Percentiles rank a stretch among this genome's conserved stretches.
phyloP scores from a whole-genome alignment of 2,113 vertebrate genomes.

The Acrocephalus arundinaceus region DNA sequence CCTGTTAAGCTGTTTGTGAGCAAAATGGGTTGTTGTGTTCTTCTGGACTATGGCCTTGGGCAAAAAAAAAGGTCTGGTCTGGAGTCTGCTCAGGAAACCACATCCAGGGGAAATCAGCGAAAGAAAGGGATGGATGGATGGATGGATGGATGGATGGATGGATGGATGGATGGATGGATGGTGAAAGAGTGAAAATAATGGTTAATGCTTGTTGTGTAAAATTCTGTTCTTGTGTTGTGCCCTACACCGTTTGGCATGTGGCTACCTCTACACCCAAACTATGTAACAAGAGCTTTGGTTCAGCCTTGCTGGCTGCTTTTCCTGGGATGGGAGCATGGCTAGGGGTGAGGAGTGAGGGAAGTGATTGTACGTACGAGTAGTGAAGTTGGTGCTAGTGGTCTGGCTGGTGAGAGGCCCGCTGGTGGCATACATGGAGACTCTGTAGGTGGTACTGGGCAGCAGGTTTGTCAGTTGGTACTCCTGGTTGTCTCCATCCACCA shows the following conservation, averaged over 20 bases:
- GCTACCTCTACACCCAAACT: fast-evolving
- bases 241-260: not conserved
- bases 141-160: not conserved
- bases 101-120: not conserved
- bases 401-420: constrained; percentile 89
- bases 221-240: not conserved
- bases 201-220: not conserved
- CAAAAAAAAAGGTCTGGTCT: not conserved
- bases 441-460: constrained; percentile 88
- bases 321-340: not conserved
- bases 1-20: not conserved
- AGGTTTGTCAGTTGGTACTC: constrained; percentile 88
- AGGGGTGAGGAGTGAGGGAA: not conserved
- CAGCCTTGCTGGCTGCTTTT: not conserved
- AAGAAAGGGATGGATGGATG: not conserved
- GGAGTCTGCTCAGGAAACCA: not conserved
- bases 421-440: constrained; percentile 86
- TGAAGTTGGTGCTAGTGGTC: constrained; percentile 87
- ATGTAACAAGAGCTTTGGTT: not conserved
- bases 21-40: not conserved
- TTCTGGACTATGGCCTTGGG: not conserved
- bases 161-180: not conserved
- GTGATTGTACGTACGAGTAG: constrained; percentile 84
- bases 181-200: not conserved
- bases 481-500: constrained; percentile 87